Evolutionary conservation across 2,888 invertebrate genomes (phyloP).

Genomic region (Dryomyza anilis): DNA sequence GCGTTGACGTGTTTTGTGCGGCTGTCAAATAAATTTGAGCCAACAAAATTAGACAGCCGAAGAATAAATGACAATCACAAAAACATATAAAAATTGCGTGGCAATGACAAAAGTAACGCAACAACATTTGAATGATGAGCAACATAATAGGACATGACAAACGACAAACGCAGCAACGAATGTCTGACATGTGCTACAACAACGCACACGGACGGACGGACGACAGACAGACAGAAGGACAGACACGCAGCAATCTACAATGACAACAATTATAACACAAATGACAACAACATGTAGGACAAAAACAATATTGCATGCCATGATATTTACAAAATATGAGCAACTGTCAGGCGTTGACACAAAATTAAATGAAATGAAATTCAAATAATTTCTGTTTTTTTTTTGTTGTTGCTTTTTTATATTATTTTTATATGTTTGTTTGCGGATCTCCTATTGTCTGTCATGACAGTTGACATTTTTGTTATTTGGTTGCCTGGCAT

Average conservation of each 20-base stretch:
- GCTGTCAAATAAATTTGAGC: slow-evolving; percentile 32
- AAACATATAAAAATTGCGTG: neutral
- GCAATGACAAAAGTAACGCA: neutral
- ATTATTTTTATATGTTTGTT: slow-evolving; percentile 1
- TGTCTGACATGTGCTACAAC: slow-evolving; percentile 18
- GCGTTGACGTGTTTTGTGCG: slow-evolving; percentile 38
- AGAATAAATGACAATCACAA: slow-evolving; percentile 1
- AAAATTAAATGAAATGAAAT: slow-evolving; percentile 30
- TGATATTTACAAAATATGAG: slow-evolving; percentile 24
- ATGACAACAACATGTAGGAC: neutral
- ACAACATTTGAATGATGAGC: slow-evolving; percentile 30
- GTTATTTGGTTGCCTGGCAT: neutral
- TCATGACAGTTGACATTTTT: slow-evolving; percentile 1
- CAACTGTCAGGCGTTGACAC: slow-evolving; percentile 30
- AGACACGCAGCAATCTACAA: neutral
- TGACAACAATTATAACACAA: neutral
- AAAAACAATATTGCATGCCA: neutral
- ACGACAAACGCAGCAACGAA: no score
- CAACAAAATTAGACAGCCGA: slow-evolving; percentile 8
- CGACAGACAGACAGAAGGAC: neutral
- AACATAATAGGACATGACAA: slow-evolving; percentile 31
- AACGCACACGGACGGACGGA: neutral
- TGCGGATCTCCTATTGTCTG: neutral
- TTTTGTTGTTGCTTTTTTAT: neutral
- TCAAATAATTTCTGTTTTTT: slow-evolving; percentile 16